Evolutionary conservation across 2,113 vertebrate species (phyloP), one percentile per base, ranked within the genome.

Genomic region (Sialia sialis): DNA sequence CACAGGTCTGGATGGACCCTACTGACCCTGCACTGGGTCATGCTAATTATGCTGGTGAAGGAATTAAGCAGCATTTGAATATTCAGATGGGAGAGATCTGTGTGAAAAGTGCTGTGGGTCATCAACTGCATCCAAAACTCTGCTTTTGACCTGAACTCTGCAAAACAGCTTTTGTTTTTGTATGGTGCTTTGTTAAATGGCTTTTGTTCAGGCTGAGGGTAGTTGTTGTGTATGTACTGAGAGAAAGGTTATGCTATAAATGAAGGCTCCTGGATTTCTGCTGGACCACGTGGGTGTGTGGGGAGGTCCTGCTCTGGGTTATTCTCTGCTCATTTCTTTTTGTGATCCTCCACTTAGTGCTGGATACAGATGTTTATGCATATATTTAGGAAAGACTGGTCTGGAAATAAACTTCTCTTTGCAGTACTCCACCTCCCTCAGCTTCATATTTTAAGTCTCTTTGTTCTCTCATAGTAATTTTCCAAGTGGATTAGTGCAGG

Each of bases 391-490:
- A 84, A 92, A 87, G 80, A 6, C 69, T 84, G 49, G 2, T 75
- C 80, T 93, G 69, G 73, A 95, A 93, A 75, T 63, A 51, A 87
- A 52, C 87, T 91, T 73, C 78, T 81, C n/a, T 84, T 92, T 34
- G 27, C 70, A 80, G 48, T 72, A 39, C 36, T 93, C 84, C 27
- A 90, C 70, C 54, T 95, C 49, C 85, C 7, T 85, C 32, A 43
- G 11, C 69, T 93, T 93, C 20, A 4, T 76, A 54, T 83, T 84
- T 83, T 90, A 81, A 91, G 78, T 54, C 34, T 75, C 69, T 87
- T 83, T 80, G 52, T 85, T 94, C 76, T 83, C 55, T 84, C 39
- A 0, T 78, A 93, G 90, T 86, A 86, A 88, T 90, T 84, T 94
- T 95, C 92, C 66, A 55, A 86, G 91, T 82, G 91, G 81, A 89